Percentiles rank a stretch among this genome's conserved stretches.
phyloP scores from a whole-genome alignment of 2,888 invertebrate genomes.

The Amiota communis region DNA sequence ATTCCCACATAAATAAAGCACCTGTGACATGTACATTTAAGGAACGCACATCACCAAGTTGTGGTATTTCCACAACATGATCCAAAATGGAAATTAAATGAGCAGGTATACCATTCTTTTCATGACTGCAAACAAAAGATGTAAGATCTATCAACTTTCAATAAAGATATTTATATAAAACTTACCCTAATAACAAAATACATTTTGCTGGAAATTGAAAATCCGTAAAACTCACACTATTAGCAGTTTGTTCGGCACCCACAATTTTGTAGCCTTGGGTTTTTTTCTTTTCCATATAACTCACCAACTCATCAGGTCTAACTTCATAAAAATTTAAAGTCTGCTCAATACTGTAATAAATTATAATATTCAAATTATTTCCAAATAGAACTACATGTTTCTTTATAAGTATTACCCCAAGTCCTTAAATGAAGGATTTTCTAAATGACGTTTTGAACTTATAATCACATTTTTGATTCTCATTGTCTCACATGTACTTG shows the following conservation, averaged over 20 bases:
- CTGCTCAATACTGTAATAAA: slow-evolving; percentile 74
- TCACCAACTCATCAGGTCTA: slow-evolving; percentile 77
- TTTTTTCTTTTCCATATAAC: slow-evolving; percentile 82
- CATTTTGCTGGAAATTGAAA: slow-evolving; percentile 87
- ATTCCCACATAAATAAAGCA: slow-evolving; percentile 94
- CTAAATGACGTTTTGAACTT: slow-evolving; percentile 78
- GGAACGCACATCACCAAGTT: slow-evolving; percentile 89
- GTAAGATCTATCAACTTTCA: neutral
- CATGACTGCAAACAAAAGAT: slow-evolving; percentile 80
- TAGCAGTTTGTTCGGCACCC: slow-evolving; percentile 93
- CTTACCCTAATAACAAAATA: slow-evolving; percentile 89
- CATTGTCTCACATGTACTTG: slow-evolving; percentile 93
- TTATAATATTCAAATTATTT: too few relatives aligned
- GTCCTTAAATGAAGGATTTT: slow-evolving; percentile 73
- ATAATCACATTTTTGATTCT: slow-evolving; percentile 85
- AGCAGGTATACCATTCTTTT: slow-evolving; percentile 92
- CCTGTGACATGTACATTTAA: slow-evolving; percentile 96
- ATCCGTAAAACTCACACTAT: slow-evolving; percentile 80
- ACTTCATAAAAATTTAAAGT: slow-evolving; percentile 89
- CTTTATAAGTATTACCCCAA: too few relatives aligned
- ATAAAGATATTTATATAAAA: neutral
- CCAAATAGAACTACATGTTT: neutral
- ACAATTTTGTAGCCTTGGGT: slow-evolving; percentile 82
- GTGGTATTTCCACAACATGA: slow-evolving; percentile 92
- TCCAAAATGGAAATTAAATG: slow-evolving; percentile 88